Base-by-base conservation (phyloP, 1,140 invertebrate genomes). In the Drosophila melanica region DNA sequence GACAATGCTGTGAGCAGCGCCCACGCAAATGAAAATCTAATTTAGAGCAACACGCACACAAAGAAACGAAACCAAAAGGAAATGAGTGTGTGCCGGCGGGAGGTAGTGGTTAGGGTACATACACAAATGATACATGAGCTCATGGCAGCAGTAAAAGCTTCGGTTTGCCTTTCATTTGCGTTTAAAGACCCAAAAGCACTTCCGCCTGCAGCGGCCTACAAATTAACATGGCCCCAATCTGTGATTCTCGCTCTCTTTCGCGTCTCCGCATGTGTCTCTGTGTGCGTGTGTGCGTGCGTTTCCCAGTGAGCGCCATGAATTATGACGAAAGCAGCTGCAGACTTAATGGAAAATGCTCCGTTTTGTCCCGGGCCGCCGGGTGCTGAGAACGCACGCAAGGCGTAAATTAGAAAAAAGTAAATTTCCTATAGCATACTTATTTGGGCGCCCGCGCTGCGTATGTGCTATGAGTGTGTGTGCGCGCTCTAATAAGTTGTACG, bases 121-220 rank as follows among this genome's bases (percentile, higher is more conserved):
- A 42, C 57, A 67, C 67, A 77, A 89, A 77, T 89, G 84, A 87
- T 89, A 82, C 82, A 89, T 82, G 82, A 86, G 75, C 55, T 79
- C 33, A 66, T 87, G 84, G 76, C 68, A 72, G 82, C 82, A 73
- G 79, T 87, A 86, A 86, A 86, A 86, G 75, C 82, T 77, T 81
- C 71, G 72, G 67, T 69, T 80, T 63, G 81, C 66, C 78, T 81
- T 86, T 87, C 82, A 87, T 87, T 87, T 87, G 79, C 82, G 82
- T 79, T 82, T 87, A 89, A 87, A 89, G 82, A 87, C 84, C 79
- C 81, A 80, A 79, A 82, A 82, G 79, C 75, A 87, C 79, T 82
- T 87, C 84, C 82, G 84, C 72, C 66, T 79, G 79, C 79, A 89
- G 65, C 81, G 84, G 75, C 82, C 79, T 79, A 89, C 82, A 89